Conservation (phyloP, 2,888 invertebrate genomes). For the Icerya purchasi region DNA sequence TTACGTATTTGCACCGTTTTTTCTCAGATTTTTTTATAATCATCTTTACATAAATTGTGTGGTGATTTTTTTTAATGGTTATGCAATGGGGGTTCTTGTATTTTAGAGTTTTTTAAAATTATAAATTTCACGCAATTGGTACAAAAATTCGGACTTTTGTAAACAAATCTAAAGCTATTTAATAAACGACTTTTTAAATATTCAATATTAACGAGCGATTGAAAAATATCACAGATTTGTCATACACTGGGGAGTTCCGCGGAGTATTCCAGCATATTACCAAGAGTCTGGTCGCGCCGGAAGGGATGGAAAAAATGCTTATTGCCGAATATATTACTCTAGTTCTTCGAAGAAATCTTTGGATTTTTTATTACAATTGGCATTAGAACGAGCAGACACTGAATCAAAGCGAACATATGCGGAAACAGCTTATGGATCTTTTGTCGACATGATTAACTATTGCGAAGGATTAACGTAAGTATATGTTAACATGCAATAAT, state of each 20-base stretch:
- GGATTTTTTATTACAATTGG: conserved; percentile 52
- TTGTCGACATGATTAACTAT: conserved; percentile 62
- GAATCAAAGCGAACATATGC: conserved; percentile 35
- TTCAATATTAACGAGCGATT: too few species aligned
- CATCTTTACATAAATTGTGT: too few species aligned
- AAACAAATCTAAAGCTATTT: too few species aligned
- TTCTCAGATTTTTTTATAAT: too few species aligned
- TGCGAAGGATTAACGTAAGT: conserved; percentile 56
- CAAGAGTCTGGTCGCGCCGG: conserved; percentile 93
- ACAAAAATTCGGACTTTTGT: too few species aligned
- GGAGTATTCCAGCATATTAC: conserved; percentile 88
- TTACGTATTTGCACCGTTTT: too few species aligned
- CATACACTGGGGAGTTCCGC: conserved; percentile 87
- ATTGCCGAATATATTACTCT: conserved; percentile 80
- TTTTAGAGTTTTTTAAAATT: too few species aligned
- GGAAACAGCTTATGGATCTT: conserved; percentile 39
- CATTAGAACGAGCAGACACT: conserved; percentile 36
- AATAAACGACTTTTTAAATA: too few species aligned
- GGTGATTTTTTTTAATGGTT: too few species aligned
- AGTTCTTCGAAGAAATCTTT: conserved; percentile 59
- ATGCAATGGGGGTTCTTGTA: too few species aligned
- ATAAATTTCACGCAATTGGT: too few species aligned
- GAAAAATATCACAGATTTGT: conserved; percentile 61
- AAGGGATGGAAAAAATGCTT: conserved; percentile 71
- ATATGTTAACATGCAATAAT: too few species aligned